phyloP scores from a whole-genome alignment of 35 echinoderm and acorn worm species.

The Anneissia japonica region DNA sequence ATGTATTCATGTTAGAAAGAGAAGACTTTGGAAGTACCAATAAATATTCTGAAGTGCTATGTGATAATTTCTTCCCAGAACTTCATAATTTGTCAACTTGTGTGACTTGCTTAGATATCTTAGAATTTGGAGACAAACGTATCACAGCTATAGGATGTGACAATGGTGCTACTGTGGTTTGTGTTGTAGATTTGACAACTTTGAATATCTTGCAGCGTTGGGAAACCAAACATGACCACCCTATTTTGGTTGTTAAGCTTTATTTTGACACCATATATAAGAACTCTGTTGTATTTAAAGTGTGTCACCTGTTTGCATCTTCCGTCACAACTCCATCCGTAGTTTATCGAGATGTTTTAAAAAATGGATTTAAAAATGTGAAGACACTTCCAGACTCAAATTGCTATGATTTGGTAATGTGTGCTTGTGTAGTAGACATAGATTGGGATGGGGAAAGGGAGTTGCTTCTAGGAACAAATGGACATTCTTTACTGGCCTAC shows the following conservation, averaged over 20 bases:
- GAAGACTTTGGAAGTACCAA: not conserved
- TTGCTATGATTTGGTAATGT: slow-evolving; percentile 65
- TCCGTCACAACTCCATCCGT: not conserved
- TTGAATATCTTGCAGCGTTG: not conserved
- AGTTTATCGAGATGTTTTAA: slow-evolving; percentile 15
- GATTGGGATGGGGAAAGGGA: slow-evolving; percentile 92
- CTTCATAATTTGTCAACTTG: not conserved
- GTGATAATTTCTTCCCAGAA: not conserved
- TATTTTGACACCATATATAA: not conserved
- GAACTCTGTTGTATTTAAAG: not conserved
- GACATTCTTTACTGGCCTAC: slow-evolving; percentile 31
- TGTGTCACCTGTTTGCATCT: not conserved
- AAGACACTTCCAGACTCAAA: slow-evolving; percentile 65
- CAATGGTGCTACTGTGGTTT: not conserved
- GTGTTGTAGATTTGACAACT: not conserved
- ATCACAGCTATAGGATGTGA: not conserved
- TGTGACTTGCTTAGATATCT: not conserved
- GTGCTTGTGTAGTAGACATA: slow-evolving; percentile 67
- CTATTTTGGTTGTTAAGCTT: not conserved
- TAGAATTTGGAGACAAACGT: not conserved
- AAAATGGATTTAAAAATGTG: slow-evolving; percentile 44
- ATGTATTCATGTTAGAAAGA: not conserved
- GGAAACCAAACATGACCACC: not conserved
- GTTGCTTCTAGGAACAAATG: slow-evolving; percentile 79
- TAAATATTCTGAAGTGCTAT: not conserved